Evolutionary conservation across 2,888 invertebrate genomes (phyloP).

Genomic region (Cryptus viduatorius): DNA sequence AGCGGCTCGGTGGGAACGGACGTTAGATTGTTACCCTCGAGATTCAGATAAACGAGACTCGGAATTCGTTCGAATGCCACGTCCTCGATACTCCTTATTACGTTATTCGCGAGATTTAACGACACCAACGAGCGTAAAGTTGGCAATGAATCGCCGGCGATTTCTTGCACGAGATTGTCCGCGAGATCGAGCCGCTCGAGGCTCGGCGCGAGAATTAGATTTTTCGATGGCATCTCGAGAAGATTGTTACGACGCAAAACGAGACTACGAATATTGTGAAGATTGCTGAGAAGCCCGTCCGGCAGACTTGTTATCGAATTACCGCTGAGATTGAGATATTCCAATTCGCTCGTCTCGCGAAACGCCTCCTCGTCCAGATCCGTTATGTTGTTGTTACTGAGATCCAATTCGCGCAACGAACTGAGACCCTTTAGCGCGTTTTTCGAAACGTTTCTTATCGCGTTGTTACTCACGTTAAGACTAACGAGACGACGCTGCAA

Average conservation of each 20-base stretch:
- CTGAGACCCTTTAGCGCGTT: constrained; percentile 92
- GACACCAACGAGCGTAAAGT: constrained; percentile 90
- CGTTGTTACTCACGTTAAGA: constrained; percentile 92
- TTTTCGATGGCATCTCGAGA: constrained; percentile 90
- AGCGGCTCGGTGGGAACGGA: constrained; percentile 91
- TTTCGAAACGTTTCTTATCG: constrained; percentile 89
- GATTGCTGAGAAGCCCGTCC: constrained; percentile 89
- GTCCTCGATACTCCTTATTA: constrained; percentile 90
- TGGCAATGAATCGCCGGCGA: constrained; percentile 91
- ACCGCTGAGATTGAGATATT: constrained; percentile 91
- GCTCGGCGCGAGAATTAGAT: constrained; percentile 88
- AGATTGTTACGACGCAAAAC: constrained; percentile 92
- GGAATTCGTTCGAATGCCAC: constrained; percentile 91
- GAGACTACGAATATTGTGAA: constrained; percentile 90
- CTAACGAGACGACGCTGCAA: constrained; percentile 90
- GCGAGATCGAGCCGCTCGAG: constrained; percentile 92
- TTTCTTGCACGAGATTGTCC: constrained; percentile 91
- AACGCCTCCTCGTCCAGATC: constrained; percentile 92
- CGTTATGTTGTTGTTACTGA: constrained; percentile 92
- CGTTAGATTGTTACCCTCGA: constrained; percentile 94
- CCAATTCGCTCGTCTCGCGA: constrained; percentile 90
- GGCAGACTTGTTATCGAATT: constrained; percentile 92
- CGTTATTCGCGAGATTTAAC: constrained; percentile 91
- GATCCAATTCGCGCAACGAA: constrained; percentile 89
- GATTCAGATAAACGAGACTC: constrained; percentile 90